Conservation (phyloP, 23 tunicate species). For the Ciona savignyi region DNA sequence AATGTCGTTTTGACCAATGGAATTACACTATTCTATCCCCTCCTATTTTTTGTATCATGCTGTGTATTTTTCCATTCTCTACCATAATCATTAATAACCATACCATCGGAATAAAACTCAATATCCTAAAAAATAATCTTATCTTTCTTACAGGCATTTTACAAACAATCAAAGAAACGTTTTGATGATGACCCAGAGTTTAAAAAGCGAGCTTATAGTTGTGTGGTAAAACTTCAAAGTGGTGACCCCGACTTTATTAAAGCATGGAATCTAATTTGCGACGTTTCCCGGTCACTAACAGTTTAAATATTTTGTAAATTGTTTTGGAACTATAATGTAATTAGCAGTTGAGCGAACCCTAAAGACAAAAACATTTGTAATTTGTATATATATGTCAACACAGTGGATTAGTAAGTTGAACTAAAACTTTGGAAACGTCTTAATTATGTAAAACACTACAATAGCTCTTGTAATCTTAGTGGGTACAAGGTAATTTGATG, state of each 20-base stretch:
- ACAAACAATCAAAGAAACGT: slow-evolving; percentile 95
- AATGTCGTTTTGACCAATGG: too few relatives aligned
- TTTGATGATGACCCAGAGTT: slow-evolving; percentile 88
- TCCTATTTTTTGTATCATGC: neutral
- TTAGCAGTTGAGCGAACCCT: too few relatives aligned
- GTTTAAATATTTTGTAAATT: neutral
- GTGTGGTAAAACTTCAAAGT: slow-evolving; percentile 86
- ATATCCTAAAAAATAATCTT: too few relatives aligned
- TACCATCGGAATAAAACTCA: neutral
- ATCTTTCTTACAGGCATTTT: slow-evolving; percentile 48
- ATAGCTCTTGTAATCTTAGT: too few relatives aligned
- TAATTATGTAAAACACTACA: too few relatives aligned
- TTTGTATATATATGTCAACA: too few relatives aligned
- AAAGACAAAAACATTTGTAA: too few relatives aligned
- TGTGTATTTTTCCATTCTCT: neutral
- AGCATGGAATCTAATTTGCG: slow-evolving; percentile 94
- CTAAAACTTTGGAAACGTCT: too few relatives aligned
- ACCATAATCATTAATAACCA: neutral
- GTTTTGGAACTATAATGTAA: too few relatives aligned
- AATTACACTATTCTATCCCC: too few relatives aligned
- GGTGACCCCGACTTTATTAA: slow-evolving; percentile 56
- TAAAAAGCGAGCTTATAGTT: slow-evolving; percentile 86
- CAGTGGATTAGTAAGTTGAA: too few relatives aligned
- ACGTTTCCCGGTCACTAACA: slow-evolving; percentile 66
- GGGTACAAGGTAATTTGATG: too few relatives aligned